phyloP scores from a whole-genome alignment of 2,797 vertebrate genomes.

The Semotilus atromaculatus region DNA sequence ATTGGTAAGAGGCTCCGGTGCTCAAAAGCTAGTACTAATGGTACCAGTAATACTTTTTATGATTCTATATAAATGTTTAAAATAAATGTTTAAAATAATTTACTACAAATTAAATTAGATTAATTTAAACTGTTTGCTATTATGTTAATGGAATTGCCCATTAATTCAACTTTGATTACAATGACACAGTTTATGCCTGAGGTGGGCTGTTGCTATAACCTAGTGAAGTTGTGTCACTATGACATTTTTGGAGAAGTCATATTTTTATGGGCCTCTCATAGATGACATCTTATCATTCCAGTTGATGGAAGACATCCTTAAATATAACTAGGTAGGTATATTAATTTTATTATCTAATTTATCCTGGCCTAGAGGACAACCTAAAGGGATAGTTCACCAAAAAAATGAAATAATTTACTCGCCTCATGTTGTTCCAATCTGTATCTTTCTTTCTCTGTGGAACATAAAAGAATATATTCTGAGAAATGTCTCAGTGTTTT shows the following conservation, averaged over 20 bases:
- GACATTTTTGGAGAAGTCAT: background rate
- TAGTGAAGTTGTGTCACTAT: background rate
- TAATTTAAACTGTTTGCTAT: background rate
- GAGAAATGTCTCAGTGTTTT: too few species aligned
- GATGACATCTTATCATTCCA: background rate
- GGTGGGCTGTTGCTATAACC: background rate
- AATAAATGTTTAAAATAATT: background rate
- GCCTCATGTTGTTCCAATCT: too few species aligned
- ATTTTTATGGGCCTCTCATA: background rate
- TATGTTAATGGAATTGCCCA: background rate
- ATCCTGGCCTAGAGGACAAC: background rate
- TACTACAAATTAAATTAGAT: background rate
- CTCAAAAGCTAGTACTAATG: background rate
- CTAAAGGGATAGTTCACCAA: too few species aligned
- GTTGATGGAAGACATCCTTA: background rate
- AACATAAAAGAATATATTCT: too few species aligned
- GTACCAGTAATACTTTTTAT: background rate
- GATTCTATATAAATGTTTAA: background rate
- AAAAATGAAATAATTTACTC: too few species aligned
- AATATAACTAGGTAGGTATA: background rate
- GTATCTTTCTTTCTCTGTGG: too few species aligned
- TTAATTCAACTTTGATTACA: background rate
- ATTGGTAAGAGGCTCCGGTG: background rate
- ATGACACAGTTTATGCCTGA: background rate
- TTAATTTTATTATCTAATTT: background rate